Base-by-base conservation (phyloP, 2,113 vertebrate genomes). In the Litocranius walleri region DNA sequence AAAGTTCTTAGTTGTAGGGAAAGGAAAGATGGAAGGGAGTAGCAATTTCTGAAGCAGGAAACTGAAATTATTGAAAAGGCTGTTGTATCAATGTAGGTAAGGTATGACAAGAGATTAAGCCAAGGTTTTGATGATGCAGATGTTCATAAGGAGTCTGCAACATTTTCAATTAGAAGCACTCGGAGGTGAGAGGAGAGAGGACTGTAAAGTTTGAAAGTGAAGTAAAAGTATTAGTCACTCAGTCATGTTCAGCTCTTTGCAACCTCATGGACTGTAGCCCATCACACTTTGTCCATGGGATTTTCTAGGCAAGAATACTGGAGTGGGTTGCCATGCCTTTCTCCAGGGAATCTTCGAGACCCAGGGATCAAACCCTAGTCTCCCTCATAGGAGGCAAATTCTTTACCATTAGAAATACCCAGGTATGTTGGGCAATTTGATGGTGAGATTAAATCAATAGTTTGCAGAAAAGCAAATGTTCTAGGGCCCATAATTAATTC, bases 1-100 rank as follows among this genome's bases (percentile, higher is more conserved):
- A 87, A 29, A 30, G 6, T 78, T 89, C 16, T 90, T 45, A 74
- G 25, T 17, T n/a, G 84, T 10, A 74, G n/a, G 17, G 6, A 97
- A 86, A 17, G 13, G 48, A 87, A 67, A 33, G 13, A 95, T 81
- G 48, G 17, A 87, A 36, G 33, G 11, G 4, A 3, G 9, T 43
- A 93, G 50, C 15, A 56, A 74, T 85, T 91, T 96, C 77, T 91
- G 36, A 80, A 64, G 45, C 17, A 94, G 40, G 29, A 95, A 97
- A n/a, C 25, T 80, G 36, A 84, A 74, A 36, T 27, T 90, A 71
- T 62, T 84, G 54, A 61, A 78, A 3, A 62, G 40, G 30, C 2
- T 84, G 11, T 45, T 91, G n/a, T 54, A 81, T 84, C 50, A 89
- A 50, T 57, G 21, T 61, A 33, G 10, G 27, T 36, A 43, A 87